phyloP scores from a whole-genome alignment of 1,140 invertebrate species.

The Patella vulgata region DNA sequence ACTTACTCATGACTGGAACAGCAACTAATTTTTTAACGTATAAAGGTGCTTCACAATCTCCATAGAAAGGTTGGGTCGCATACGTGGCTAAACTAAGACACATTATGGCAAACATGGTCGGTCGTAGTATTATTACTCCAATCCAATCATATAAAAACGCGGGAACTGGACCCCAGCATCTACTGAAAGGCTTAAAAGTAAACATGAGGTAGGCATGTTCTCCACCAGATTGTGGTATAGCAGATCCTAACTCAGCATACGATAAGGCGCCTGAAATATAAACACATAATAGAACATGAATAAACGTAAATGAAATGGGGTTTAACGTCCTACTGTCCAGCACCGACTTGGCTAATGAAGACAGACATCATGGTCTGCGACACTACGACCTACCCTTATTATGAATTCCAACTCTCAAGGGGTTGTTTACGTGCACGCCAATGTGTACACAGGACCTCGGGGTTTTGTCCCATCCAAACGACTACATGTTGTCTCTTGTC shows the following conservation, averaged over 20 bases:
- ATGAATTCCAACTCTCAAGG: too few species aligned
- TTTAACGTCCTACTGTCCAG: too few species aligned
- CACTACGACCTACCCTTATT: too few species aligned
- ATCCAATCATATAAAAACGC: slow-evolving; percentile 60
- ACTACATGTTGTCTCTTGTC: too few species aligned
- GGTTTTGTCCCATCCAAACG: too few species aligned
- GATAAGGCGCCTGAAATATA: slow-evolving; percentile 80
- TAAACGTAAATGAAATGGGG: too few species aligned
- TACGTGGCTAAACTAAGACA: slow-evolving; percentile 57
- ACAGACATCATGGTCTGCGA: not conserved
- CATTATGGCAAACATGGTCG: slow-evolving; percentile 55
- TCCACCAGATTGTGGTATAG: slow-evolving; percentile 66
- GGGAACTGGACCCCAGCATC: slow-evolving; percentile 45
- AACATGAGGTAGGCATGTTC: slow-evolving; percentile 58
- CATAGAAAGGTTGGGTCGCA: slow-evolving; percentile 51
- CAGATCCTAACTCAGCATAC: slow-evolving; percentile 82
- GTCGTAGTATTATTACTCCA: slow-evolving; percentile 56
- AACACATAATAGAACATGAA: slow-evolving; percentile 4
- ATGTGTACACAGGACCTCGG: too few species aligned
- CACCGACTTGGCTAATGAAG: too few species aligned
- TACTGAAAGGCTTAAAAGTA: slow-evolving; percentile 48
- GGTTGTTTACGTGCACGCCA: too few species aligned
- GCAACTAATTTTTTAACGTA: slow-evolving; percentile 48
- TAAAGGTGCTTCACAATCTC: slow-evolving; percentile 43
- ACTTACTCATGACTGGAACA: slow-evolving; percentile 51